phyloP scores from a whole-genome alignment of 2,888 invertebrate species.

The Drosophila birchii region DNA sequence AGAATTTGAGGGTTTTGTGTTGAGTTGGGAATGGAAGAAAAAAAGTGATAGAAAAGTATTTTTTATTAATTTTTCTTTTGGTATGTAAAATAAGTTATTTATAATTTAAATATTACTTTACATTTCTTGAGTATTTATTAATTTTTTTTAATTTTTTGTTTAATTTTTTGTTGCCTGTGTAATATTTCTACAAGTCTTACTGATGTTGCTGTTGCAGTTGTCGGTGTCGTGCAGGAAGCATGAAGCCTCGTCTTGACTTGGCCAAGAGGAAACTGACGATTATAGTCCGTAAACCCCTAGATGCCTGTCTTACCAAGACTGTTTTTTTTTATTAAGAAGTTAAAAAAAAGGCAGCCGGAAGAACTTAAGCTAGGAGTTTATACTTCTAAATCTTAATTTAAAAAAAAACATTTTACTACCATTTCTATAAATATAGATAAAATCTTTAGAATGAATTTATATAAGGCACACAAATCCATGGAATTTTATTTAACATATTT shows the following conservation, averaged over 20 bases:
- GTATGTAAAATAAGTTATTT: too few species aligned
- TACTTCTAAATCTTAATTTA: not conserved
- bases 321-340: not conserved
- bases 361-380: constrained; percentile 43
- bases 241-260: constrained; percentile 70
- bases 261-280: constrained; percentile 75
- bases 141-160: too few species aligned
- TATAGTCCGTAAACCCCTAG: constrained; percentile 53
- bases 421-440: not conserved
- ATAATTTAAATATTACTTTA: not conserved
- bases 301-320: constrained; percentile 6
- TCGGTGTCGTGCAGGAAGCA: constrained; percentile 72
- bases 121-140: not conserved
- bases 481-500: not conserved
- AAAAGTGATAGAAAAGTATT: not conserved
- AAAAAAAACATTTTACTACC: not conserved
- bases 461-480: not conserved
- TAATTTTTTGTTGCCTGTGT: not conserved
- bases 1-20: not conserved
- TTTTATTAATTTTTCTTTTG: too few species aligned
- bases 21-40: not conserved
- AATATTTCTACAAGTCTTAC: constrained; percentile 3
- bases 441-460: not conserved
- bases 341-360: constrained; percentile 49
- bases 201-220: constrained; percentile 31